Base-by-base conservation (phyloP, 37 sponge, comb jelly and placozoan genomes). In the Crambe crambe region DNA sequence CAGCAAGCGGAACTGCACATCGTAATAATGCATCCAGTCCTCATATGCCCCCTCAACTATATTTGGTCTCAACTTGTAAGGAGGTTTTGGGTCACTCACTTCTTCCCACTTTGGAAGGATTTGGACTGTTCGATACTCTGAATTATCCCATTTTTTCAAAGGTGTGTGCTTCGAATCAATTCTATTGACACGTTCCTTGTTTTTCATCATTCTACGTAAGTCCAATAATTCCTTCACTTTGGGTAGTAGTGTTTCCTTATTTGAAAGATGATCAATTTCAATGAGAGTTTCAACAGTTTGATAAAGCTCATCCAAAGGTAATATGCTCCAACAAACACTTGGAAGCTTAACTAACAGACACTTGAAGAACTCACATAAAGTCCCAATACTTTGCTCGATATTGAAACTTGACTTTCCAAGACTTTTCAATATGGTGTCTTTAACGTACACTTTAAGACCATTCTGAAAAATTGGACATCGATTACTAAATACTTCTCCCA, bases 1-100 rank as follows among this genome's bases (percentile, higher is more conserved):
- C 25, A 96, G 78, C 5, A 96, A 77, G 22, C 82, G 87, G 78
- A 96, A 96, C 62, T 96, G 96, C 1, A 87, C 72, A 62, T 96
- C 91, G 47, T 85, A 84, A 72, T 96, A 96, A 32, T 92, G 87
- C 73, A 90, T 83, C 84, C 90, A 89, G 36, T 68, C 65, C 21
- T 75, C 65, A 72, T 91, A 95, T 10, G 22, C 42, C 35, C 90
- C 93, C 21, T 76, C 54, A 29, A 83, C 37, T 2, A 89, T 80
- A 54, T 89, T 89, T 10, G 83, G 78, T 1, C 89, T 66, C 56
- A 95, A 72, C 58, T 79, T 73, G 32, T 64, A 71, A 32, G 80
- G 75, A 39, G 42, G 58, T 20, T 68, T 57, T 8, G 41, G 32
- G 20, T 15, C 26, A 20, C 63, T 30, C 1, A 92, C 29, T 63